Base-by-base conservation (phyloP, 2,888 invertebrate genomes). In the Sisyra terminalis region DNA sequence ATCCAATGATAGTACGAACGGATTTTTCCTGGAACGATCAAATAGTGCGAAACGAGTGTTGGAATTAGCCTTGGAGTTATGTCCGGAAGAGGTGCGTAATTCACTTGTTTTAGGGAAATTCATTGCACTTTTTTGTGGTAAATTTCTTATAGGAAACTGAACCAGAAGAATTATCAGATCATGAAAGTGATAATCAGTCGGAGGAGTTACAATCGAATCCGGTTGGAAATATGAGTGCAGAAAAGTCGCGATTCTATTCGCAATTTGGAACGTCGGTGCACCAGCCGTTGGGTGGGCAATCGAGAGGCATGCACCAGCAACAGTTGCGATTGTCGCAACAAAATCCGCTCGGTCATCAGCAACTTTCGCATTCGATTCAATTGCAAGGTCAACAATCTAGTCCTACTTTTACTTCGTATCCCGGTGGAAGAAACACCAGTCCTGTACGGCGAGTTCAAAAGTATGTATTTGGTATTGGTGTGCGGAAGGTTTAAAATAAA, bases 1-100 rank as follows among this genome's bases (percentile, higher is more conserved):
- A 52, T 92, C 92, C 44, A 94, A 94, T 63, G 94, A 96, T 59
- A 87, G 85, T 14, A 86, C 92, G 29, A 93, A 88, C 58, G 92
- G 93, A 42, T 94, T 87, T 62, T 92, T 88, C 69, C 65, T 96
- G 50, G 94, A 94, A 59, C 73, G 94, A 49, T 93, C 93, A 49
- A 88, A 86, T 58, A 93, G 92, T 49, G 94, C 94, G 0, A 75
- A 87, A 49, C 84, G 87, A 57, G 92, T 88, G 0, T 70, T 94
- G 46, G 78, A 82, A 49, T 71, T 79, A 57, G 87, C 87, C 5
- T 70, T 73, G 49, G 84, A 84, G 55, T 63, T 87, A 30, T 76
- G 79, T 54, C 79, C 81, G 1, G 78, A 80, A 49, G 74, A 74
- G 54, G 78, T 71, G 50, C 44, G 14, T 31, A 24, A 10, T 4